Evolutionary conservation across 2,888 invertebrate species (phyloP).

Genomic region (Podabrus alpinus): DNA sequence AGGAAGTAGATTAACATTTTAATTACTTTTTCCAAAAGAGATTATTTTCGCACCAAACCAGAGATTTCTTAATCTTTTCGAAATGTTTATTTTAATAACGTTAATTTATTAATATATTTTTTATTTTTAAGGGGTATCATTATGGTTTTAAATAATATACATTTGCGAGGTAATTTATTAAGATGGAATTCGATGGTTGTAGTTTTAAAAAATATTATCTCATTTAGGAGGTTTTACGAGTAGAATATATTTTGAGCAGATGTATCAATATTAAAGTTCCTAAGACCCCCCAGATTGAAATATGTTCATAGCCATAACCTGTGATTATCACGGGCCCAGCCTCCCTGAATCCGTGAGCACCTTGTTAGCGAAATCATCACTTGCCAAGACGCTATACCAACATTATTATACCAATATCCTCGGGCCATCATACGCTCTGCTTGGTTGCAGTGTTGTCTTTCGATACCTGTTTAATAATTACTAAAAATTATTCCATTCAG

Average conservation of each 20-base stretch:
- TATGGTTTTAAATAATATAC: background rate
- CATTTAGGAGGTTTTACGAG: constrained; percentile 12
- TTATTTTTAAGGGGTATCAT: background rate
- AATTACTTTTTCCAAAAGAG: background rate
- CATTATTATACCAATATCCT: constrained; percentile 41
- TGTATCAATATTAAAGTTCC: constrained; percentile 27
- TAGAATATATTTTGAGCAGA: constrained; percentile 10
- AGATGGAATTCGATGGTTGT: background rate
- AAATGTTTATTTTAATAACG: background rate
- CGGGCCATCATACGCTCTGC: constrained; percentile 30
- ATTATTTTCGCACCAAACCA: background rate
- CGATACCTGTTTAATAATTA: constrained; percentile 24
- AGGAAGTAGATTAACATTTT: constrained; percentile 4
- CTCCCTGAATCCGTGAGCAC: constrained; percentile 49
- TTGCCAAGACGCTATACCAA: constrained; percentile 45
- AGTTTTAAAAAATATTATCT: constrained; percentile 10
- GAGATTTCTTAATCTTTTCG: background rate
- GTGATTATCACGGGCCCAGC: constrained; percentile 51
- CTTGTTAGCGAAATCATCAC: constrained; percentile 56
- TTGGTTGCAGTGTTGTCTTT: constrained; percentile 14
- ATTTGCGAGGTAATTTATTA: constrained; percentile 1
- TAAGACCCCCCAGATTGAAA: constrained; percentile 32
- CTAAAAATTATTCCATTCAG: constrained; percentile 15
- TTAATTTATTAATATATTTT: background rate
- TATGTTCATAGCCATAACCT: constrained; percentile 41